These are phyloP conservation scores for Rhagonycha lutea DNA, from an alignment of 2,888 invertebrate species.

Conservation along the genomic window DNA sequence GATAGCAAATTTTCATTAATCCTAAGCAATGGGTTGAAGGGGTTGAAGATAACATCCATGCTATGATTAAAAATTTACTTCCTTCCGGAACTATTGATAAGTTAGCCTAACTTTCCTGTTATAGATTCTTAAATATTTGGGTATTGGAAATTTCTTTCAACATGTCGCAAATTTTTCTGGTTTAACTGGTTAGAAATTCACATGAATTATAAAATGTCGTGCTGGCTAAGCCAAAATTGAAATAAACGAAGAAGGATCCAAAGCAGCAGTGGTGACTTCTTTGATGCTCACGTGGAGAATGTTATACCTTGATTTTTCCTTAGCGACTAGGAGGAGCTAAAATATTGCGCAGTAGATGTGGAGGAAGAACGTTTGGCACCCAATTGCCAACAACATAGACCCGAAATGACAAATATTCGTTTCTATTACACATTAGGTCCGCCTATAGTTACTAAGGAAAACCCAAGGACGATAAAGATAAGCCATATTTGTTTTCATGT, in stretches of 20 bases:
- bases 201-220: too few relatives aligned
- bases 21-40: too few relatives aligned
- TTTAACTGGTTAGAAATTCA: slow-evolving; percentile 54
- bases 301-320: too few relatives aligned
- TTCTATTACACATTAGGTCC: too few relatives aligned
- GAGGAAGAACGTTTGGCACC: too few relatives aligned
- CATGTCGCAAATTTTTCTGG: slow-evolving; percentile 60
- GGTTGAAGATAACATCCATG: slow-evolving; percentile 75
- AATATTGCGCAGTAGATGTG: too few relatives aligned
- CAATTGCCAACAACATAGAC: too few relatives aligned
- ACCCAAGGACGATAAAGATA: slow-evolving; percentile 57
- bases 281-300: slow-evolving; percentile 84
- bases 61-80: slow-evolving; percentile 76
- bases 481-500: slow-evolving; percentile 80
- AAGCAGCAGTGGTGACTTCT: slow-evolving; percentile 85
- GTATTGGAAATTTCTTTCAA: slow-evolving; percentile 61
- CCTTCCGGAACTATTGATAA: slow-evolving; percentile 63
- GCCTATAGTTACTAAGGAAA: too few relatives aligned
- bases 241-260: slow-evolving; percentile 82
- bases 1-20: slow-evolving; percentile 76
- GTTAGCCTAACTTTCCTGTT: slow-evolving; percentile 20
- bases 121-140: slow-evolving; percentile 60
- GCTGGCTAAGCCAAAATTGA: slow-evolving; percentile 84
- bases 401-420: too few relatives aligned
- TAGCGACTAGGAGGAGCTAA: too few relatives aligned